phyloP scores from a whole-genome alignment of 2,888 invertebrate genomes.

The Chironomus riparius region DNA sequence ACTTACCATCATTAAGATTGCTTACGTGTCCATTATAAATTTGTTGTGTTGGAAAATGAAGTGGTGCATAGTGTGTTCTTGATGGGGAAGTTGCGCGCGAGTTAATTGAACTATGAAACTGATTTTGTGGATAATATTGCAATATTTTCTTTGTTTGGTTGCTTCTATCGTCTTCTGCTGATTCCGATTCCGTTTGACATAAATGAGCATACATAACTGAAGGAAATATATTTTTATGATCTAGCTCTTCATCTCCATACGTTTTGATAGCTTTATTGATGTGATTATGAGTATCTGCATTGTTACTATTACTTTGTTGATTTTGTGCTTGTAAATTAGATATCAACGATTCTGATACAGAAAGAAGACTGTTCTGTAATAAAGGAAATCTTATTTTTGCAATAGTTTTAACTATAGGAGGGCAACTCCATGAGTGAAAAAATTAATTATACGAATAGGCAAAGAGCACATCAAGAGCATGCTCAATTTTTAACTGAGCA shows the following conservation, averaged over 20 bases:
- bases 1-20: constrained; percentile 15
- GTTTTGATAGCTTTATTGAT: no score
- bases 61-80: background rate
- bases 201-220: constrained; percentile 16
- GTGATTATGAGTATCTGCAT: background rate
- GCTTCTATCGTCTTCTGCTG: background rate
- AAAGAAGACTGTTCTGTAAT: background rate
- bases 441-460: no score
- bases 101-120: background rate
- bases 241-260: background rate
- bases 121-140: constrained; percentile 4
- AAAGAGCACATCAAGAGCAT: no score
- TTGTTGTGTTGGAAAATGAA: constrained; percentile 10
- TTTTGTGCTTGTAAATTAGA: background rate
- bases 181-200: background rate
- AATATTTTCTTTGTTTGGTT: background rate
- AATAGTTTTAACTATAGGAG: no score
- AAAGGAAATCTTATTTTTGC: background rate
- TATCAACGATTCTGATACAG: background rate
- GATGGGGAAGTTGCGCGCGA: background rate
- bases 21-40: constrained; percentile 6
- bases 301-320: background rate
- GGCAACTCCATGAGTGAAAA: no score
- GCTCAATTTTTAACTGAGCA: no score
- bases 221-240: constrained; percentile 7